A percentile compares a stretch with the other conserved stretches of the same genome.
These are phyloP conservation scores for Saccopteryx bilineata DNA, from an alignment of 2,113 vertebrate species.

Conservation along the genomic window DNA sequence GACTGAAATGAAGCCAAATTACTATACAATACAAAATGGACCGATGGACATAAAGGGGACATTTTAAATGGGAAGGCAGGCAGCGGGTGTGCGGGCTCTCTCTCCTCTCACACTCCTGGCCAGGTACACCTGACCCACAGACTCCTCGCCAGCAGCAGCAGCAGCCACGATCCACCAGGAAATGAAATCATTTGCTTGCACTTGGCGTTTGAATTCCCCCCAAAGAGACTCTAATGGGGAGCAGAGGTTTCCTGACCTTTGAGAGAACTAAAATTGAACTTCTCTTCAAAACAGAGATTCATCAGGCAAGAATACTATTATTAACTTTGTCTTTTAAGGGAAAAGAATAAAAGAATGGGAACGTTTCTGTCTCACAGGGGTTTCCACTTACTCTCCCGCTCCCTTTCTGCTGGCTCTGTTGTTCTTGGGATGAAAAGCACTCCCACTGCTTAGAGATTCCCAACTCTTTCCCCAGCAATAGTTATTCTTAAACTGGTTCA, in stretches of 20 bases:
- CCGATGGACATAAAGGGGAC: background rate
- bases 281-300: background rate
- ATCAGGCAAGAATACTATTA: background rate
- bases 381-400: background rate
- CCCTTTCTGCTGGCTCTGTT: background rate
- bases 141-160: fast-evolving
- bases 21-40: background rate
- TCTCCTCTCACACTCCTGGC: fast-evolving
- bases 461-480: fast-evolving
- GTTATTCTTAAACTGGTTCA: background rate
- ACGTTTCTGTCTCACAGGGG: background rate
- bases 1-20: background rate
- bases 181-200: background rate
- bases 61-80: background rate
- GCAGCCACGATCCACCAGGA: background rate
- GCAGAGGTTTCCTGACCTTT: constrained; percentile 19
- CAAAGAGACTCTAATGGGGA: background rate
- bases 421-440: background rate
- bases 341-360: background rate
- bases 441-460: background rate
- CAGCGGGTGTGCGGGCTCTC: fast-evolving
- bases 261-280: background rate
- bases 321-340: background rate
- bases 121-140: fast-evolving
- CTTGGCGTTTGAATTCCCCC: background rate